Evolutionary conservation across 1,140 invertebrate genomes (phyloP).

Genomic region (Ctenoplectra terminalis): DNA sequence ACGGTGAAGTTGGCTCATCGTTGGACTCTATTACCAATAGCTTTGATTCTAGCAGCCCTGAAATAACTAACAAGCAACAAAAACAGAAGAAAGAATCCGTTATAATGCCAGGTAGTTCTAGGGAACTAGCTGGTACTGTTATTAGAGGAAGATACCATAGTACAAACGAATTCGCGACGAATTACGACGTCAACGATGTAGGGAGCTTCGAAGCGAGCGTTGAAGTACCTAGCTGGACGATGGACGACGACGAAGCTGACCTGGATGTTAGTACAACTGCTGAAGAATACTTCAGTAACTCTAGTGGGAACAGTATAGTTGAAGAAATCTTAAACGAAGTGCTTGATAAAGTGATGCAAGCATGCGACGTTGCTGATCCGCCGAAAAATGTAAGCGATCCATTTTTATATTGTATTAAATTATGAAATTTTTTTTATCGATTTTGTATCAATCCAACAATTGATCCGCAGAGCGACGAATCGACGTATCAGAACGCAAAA

Average conservation of each 20-base stretch:
- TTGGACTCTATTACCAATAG: constrained; percentile 80
- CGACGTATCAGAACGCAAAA: constrained; percentile 74
- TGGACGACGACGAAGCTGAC: constrained; percentile 80
- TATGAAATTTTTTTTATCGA: neutral
- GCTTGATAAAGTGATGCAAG: constrained; percentile 82
- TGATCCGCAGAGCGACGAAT: constrained; percentile 73
- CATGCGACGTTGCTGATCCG: constrained; percentile 74
- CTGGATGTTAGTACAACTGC: constrained; percentile 84
- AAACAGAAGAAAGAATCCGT: constrained; percentile 73
- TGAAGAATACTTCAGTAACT: constrained; percentile 85
- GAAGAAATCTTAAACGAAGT: constrained; percentile 85
- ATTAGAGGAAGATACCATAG: constrained; percentile 80
- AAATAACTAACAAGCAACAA: constrained; percentile 64
- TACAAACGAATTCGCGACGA: constrained; percentile 76
- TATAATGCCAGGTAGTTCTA: constrained; percentile 72
- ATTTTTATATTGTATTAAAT: neutral
- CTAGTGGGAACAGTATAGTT: constrained; percentile 80
- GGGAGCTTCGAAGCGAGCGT: constrained; percentile 76
- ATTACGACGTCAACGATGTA: constrained; percentile 76
- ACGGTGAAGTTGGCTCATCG: constrained; percentile 77
- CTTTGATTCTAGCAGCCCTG: constrained; percentile 79
- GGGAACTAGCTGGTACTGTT: constrained; percentile 79
- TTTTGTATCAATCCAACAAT: constrained; percentile 18
- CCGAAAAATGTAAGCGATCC: constrained; percentile 67
- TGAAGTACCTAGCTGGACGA: constrained; percentile 81